Base-by-base conservation (phyloP, 2,797 vertebrate species). In the Thamnophis elegans region DNA sequence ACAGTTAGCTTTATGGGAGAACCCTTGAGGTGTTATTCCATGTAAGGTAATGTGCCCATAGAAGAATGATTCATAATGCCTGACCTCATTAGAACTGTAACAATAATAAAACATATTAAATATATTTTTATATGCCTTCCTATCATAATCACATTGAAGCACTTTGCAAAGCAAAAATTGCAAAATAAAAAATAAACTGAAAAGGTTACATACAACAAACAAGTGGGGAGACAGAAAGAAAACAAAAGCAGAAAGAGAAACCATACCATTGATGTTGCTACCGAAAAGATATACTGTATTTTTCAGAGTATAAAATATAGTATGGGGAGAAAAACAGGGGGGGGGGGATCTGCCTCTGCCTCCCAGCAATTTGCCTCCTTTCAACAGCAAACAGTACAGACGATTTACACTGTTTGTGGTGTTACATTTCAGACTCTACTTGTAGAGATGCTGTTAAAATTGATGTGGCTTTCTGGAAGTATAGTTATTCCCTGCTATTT, bases 11-110 rank as follows among this genome's bases (percentile, higher is more conserved):
- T 0, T 92, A 53, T 88, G 91, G 0, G 51, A 26, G 78, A 90
- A 59, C 32, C 62, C 60, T 42, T 88, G 91, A 65, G 85, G 0
- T 51, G 32, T 51, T 51, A 42, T 90, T 4, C 86, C 93, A 51
- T 36, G 87, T 92, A 13, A 0, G 25, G 0, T 0, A 55, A 68
- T 94, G 92, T 92, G 54, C 92, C n/a, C 91, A 59, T 47, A 94
- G 0, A 60, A 94, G 0, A 60, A 92, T 94, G 0, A 89, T 93
- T 89, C 92, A 5, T 78, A 78, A 94, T 22, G 59, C 62, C 92
- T 25, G 90, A 87, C 93, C 94, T 93, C 87, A 0, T 93, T 91
- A 85, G 0, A 82, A 28, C 87, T 89, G 91, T 94, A 36, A 36
- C 68, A 18, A 73, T 73, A 73, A 73, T 73, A 36, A 73, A 73